Evolutionary conservation across 2,797 vertebrate genomes (phyloP), one percentile per base, ranked within the genome.

Genomic region (Rhincodon typus): DNA sequence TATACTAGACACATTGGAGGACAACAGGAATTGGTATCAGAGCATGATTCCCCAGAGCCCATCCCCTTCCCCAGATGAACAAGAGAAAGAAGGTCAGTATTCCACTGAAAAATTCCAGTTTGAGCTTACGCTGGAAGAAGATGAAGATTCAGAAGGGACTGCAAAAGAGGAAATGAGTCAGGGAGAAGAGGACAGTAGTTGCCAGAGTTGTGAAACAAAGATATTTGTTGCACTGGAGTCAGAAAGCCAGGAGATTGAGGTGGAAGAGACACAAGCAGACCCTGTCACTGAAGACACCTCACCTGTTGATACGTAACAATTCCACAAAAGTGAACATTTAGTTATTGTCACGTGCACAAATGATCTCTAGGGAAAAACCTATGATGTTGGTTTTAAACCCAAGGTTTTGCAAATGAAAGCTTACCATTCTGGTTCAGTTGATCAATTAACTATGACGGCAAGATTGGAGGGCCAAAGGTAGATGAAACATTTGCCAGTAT

Each of bases 1-100:
- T 97, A 99, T 99, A 97, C 98, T 99, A 96, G 99, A 99, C 97
- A 99, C 98, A 0, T 97, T 99, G 96, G 99, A 99, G 97, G 98
- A 99, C 97, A 99, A 99, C 97, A 98, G 99, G 97, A 99, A 99
- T 98, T 99, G 99, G 99, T 99, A 99, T 97, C 99, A 99, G 97
- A 99, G 99, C 97, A 99, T 99, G 98, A 99, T 99, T 96, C 99
- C 99, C 38, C 99, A 99, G 97, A 99, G 99, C 96, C 99, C 99
- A 0, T 99, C 99, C 21, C 99, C 99, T 95, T 98, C 99, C 0
- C 98, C 99, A 96, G 99, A 99, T 3, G 98, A 98, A 95, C 97
- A 97, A 72, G 98, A 97, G 72, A 97, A 97, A 95, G 98, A 98
- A 96, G 98, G 98, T 87, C 98, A 97, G 27, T 97, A 96, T 34